Conservation (phyloP, 2,888 invertebrate genomes). For the Dioctria linearis region DNA sequence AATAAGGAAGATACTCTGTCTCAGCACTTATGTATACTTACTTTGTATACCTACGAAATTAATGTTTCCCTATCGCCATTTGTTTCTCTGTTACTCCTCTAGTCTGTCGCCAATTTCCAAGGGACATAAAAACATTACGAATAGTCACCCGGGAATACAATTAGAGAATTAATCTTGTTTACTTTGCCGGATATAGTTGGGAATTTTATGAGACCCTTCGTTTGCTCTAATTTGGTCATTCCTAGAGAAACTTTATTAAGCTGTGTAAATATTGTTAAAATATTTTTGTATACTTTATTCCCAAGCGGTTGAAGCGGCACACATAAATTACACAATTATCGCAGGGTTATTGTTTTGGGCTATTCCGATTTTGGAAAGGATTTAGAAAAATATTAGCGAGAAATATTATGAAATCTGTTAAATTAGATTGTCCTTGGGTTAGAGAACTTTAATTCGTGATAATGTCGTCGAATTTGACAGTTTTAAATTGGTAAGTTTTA, state of each 20-base stretch:
- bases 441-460: too few relatives aligned
- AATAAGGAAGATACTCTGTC: constrained; percentile 24
- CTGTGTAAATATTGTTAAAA: constrained; percentile 43
- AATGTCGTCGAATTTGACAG: too few relatives aligned
- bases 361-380: background rate
- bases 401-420: too few relatives aligned
- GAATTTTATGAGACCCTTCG: constrained; percentile 5
- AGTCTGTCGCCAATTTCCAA: constrained; percentile 6
- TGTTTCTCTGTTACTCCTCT: background rate
- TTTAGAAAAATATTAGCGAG: background rate
- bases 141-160: constrained; percentile 46
- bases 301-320: background rate
- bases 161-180: constrained; percentile 47
- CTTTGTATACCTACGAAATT: background rate
- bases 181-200: background rate
- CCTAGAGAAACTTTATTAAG: constrained; percentile 13
- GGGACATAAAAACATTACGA: constrained; percentile 46
- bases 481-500: too few relatives aligned
- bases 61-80: background rate
- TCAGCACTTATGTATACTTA: background rate
- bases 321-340: constrained; percentile 24
- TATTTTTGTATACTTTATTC: constrained; percentile 22
- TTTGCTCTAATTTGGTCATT: background rate
- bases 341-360: background rate
- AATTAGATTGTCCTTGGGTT: too few relatives aligned